These are phyloP conservation scores for Liodrosophila aerea DNA, from an alignment of 2,888 invertebrate species.

Conservation along the genomic window DNA sequence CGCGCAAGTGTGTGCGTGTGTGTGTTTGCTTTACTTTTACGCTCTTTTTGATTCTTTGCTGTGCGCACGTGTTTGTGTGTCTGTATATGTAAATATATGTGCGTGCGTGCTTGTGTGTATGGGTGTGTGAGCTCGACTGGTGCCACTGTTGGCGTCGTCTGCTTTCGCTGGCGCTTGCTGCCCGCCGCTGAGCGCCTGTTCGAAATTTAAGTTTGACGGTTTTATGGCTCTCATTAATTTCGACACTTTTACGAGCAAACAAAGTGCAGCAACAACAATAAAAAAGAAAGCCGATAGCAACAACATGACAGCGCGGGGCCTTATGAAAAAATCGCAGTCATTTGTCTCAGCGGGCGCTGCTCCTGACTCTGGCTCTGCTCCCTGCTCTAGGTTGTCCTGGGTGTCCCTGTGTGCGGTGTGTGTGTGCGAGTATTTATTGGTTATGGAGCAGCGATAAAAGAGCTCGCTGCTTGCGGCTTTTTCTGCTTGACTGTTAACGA, in stretches of 20 bases:
- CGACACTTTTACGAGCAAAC: constrained; percentile 79
- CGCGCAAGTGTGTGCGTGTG: constrained; percentile 22
- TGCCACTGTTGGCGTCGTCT: not conserved
- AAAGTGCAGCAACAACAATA: constrained; percentile 54
- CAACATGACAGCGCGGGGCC: not conserved
- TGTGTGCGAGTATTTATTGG: no score
- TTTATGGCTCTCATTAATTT: constrained; percentile 81
- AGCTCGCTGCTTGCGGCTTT: constrained; percentile 46
- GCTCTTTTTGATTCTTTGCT: constrained; percentile 15
- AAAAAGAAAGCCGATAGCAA: constrained; percentile 40
- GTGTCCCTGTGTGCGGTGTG: no score
- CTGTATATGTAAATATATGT: constrained; percentile 5
- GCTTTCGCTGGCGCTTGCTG: constrained; percentile 9
- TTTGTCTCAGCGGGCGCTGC: constrained; percentile 8
- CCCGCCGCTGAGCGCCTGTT: constrained; percentile 76
- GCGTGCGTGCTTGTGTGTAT: constrained; percentile 24
- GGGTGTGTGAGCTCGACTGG: constrained; percentile 34
- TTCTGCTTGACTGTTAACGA: constrained; percentile 76
- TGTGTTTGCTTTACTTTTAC: constrained; percentile 20
- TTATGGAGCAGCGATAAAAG: constrained; percentile 7
- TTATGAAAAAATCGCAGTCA: constrained; percentile 27
- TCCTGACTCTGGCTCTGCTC: not conserved
- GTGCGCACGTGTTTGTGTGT: constrained; percentile 12
- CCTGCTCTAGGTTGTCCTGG: constrained; percentile 17
- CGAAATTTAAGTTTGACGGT: constrained; percentile 81